Base-by-base conservation (phyloP, 2,113 vertebrate genomes). In the Seriola rivoliana region DNA sequence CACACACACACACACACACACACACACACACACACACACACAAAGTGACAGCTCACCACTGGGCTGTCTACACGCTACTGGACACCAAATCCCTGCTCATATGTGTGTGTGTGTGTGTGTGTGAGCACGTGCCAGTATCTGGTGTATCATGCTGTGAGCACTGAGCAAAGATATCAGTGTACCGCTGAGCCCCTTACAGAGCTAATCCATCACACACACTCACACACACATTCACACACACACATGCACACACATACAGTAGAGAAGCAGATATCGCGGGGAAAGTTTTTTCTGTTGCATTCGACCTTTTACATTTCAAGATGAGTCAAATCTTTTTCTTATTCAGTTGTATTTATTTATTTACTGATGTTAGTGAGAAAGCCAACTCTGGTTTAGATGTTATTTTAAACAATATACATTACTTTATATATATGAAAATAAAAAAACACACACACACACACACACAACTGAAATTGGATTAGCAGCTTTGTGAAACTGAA, bases 91-190 rank as follows among this genome's bases (percentile, higher is more conserved):
- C 90, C 80, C 84, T 71, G 75, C 88, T 75, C 40, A 67, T 66
- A 55, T 84, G 64, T 85, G 64, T 75, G 83, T 75, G 76, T 66
- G 54, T 32, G 50, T 44, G 29, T 40, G 44, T 19, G 32, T 34
- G 60, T 32, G 76, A 73, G 87, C 87, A 88, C 82, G 87, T 92
- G 92, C 87, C 90, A 92, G 87, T 89, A 85, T 93, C 90, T 90
- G 86, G 82, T 84, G 78, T 88, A 82, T 92, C 91, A 93, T 86
- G 90, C 90, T 90, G 91, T 91, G 91, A 94, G 88, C 79, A 69
- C 81, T 85, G 87, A 93, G 91, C 93, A 94, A 92, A 93, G 92
- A 94, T 93, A 94, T 94, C 92, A 93, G 88, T 87, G 82, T 78
- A 93, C 91, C 69, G 75, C 92, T 93, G 93, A 89, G 93, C 78